Evolutionary conservation across 2,797 vertebrate genomes (phyloP).

Genomic region (Leptatherina wallacei): DNA sequence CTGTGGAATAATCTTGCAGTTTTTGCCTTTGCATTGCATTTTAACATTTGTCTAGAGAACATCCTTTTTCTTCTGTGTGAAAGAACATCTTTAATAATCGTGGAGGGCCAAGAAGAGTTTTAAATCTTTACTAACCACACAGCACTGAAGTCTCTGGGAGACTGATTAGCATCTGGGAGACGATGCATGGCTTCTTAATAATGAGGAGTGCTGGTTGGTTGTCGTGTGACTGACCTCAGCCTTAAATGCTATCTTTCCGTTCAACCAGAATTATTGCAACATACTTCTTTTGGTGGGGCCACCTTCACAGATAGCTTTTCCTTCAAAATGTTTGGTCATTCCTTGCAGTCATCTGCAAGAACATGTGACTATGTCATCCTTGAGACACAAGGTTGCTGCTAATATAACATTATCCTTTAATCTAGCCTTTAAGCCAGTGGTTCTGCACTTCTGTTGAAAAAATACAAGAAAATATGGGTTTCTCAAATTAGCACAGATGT

Average conservation of each 20-base stretch:
- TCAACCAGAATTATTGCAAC: conserved; percentile 89
- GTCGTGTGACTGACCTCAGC: conserved; percentile 80
- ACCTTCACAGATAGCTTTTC: conserved; percentile 80
- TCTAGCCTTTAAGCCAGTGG: too few relatives aligned
- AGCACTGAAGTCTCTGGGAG: conserved; percentile 93
- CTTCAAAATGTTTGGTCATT: conserved; percentile 81
- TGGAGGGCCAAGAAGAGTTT: conserved; percentile 86
- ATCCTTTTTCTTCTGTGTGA: conserved; percentile 86
- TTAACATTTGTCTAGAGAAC: conserved; percentile 94
- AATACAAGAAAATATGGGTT: neutral
- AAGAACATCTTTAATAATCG: conserved; percentile 97
- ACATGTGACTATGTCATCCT: conserved; percentile 35
- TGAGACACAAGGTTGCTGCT: conserved; percentile 17
- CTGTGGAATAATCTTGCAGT: conserved; percentile 88
- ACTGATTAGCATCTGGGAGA: conserved; percentile 96
- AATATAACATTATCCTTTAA: neutral
- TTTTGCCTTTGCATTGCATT: conserved; percentile 93
- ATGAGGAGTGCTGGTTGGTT: conserved; percentile 90
- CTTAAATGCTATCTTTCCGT: conserved; percentile 91
- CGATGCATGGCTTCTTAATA: conserved; percentile 86
- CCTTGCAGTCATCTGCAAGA: conserved; percentile 77
- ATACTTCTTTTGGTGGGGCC: conserved; percentile 77
- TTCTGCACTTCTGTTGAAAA: neutral
- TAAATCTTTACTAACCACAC: conserved; percentile 93
- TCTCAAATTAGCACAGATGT: neutral